phyloP scores from a whole-genome alignment of 1,140 invertebrate species.

The Lucilia cuprina region DNA sequence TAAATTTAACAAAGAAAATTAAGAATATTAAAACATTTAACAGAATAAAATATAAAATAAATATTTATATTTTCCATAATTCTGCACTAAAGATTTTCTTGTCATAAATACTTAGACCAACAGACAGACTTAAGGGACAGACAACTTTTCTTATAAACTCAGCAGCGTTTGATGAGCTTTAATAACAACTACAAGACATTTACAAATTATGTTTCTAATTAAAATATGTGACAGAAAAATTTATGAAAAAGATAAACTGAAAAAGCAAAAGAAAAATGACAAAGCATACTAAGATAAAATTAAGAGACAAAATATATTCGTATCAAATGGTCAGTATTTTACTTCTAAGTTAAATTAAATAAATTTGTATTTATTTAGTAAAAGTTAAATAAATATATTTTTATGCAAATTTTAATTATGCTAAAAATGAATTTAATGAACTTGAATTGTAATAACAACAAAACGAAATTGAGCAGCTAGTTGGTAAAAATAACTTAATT shows the following conservation, averaged over 20 bases:
- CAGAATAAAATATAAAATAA: neutral
- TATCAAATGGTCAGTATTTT: neutral
- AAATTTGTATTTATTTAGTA: too few species aligned
- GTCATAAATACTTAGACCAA: neutral
- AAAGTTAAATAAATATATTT: too few species aligned
- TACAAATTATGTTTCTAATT: conserved; percentile 1
- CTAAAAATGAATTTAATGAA: too few species aligned
- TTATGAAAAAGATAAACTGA: neutral
- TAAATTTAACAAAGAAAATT: neutral
- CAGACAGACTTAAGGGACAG: neutral
- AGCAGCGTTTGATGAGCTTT: neutral
- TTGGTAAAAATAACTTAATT: too few species aligned
- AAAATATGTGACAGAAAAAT: neutral
- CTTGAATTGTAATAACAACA: too few species aligned
- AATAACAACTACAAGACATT: conserved; percentile 17
- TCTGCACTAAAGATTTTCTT: neutral
- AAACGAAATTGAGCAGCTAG: too few species aligned
- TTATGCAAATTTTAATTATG: too few species aligned
- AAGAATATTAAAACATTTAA: neutral
- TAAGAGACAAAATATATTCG: neutral
- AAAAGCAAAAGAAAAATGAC: neutral
- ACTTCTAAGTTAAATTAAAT: too few species aligned
- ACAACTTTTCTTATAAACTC: neutral
- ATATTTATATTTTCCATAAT: neutral
- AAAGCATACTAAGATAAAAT: neutral